Evolutionary conservation across 2,888 invertebrate species (phyloP).

Genomic region (Elmis aenea): DNA sequence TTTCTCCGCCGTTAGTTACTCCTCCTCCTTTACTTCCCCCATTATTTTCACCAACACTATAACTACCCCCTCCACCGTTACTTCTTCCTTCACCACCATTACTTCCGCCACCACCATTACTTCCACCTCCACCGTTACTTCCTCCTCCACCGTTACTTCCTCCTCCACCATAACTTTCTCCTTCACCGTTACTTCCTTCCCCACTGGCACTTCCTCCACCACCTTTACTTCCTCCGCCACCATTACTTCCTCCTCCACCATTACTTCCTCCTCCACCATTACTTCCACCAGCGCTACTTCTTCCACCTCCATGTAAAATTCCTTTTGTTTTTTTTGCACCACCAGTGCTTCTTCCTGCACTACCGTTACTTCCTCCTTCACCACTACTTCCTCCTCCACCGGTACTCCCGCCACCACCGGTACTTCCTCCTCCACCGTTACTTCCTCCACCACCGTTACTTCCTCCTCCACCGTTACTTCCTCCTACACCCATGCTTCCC

Average conservation of each 20-base stretch:
- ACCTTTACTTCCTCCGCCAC: not conserved
- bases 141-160: not conserved
- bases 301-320: slow-evolving; percentile 2
- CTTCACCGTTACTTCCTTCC: not conserved
- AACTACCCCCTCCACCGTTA: not conserved
- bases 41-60: not conserved
- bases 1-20: not conserved
- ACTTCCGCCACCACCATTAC: not conserved
- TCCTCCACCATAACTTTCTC: not conserved
- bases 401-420: too few relatives aligned
- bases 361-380: not conserved
- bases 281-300: not conserved
- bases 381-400: slow-evolving; percentile 2
- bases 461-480: too few relatives aligned
- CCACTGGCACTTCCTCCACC: not conserved
- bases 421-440: too few relatives aligned
- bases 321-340: slow-evolving; percentile 3
- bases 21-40: not conserved
- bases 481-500: too few relatives aligned
- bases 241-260: not conserved
- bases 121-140: not conserved
- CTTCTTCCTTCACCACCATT: not conserved
- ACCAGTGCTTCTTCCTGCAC: slow-evolving; percentile 1
- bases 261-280: not conserved
- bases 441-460: too few relatives aligned